These are phyloP conservation scores for Sarcophilus harrisii DNA, from an alignment of 2,797 vertebrate genomes.

Conservation along the genomic window DNA sequence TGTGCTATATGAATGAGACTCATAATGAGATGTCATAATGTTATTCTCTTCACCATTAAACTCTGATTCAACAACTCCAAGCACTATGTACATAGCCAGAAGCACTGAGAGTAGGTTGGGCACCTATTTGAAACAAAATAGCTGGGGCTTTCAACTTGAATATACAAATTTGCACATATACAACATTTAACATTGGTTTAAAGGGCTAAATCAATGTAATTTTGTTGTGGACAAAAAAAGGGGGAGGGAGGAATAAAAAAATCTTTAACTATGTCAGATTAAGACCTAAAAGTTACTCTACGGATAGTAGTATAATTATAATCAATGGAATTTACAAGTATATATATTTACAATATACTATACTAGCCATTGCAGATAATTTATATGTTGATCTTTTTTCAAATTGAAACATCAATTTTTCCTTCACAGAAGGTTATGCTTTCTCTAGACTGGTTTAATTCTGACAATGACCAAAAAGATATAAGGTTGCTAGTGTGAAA, in stretches of 20 bases:
- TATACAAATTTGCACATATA: not conserved
- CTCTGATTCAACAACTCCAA: not conserved
- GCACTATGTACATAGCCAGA: not conserved
- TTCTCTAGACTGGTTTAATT: not conserved
- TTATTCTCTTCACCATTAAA: not conserved
- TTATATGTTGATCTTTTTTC: not conserved
- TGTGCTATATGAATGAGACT: not conserved
- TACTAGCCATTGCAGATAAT: not conserved
- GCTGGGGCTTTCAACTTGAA: not conserved
- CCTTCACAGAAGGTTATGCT: not conserved
- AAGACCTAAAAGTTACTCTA: not conserved
- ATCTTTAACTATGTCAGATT: not conserved
- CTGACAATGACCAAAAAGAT: not conserved
- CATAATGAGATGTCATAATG: not conserved
- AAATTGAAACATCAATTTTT: not conserved
- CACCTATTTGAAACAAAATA: not conserved
- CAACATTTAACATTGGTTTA: not conserved
- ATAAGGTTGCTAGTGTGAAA: not conserved
- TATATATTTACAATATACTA: not conserved
- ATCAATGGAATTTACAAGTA: not conserved
- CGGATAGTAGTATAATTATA: not conserved
- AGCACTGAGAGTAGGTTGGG: not conserved
- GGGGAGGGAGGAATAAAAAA: no score
- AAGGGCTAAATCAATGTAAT: not conserved
- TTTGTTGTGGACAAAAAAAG: not conserved